Evolutionary conservation across 2,888 invertebrate species (phyloP), one percentile per base, ranked within the genome.

Genomic region (Coleophora flavipennella): DNA sequence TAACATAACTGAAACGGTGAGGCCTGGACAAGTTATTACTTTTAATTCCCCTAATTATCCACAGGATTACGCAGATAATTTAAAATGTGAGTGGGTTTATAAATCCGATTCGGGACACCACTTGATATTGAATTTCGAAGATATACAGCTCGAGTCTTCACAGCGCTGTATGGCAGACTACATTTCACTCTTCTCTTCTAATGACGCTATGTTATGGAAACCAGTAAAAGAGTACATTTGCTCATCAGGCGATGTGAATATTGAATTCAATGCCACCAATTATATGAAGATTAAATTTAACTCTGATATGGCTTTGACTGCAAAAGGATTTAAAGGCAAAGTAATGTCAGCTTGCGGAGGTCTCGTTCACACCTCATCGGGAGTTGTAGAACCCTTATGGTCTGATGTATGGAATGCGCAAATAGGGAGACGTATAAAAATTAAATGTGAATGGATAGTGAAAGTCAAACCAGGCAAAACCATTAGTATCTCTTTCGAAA

Each of bases 11-110:
- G 39, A 59, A 44, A 27, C 55, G 1, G 38, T 85, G 38, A 32
- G 42, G 36, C 51, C 67, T 11, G 66, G 62, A 4, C 36, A 40
- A 8, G 39, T 31, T 1, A 39, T 46, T 3, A 59, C 56, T 2
- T 66, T 95, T 9, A 72, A 62, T 1, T 94, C 95, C 3, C 95
- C 96, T 0, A 92, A 93, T 36, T 96, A 89, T 74, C 94, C 94
- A 0, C 10, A 78, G 35, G 87, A 89, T 1, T 96, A 96, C 62
- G 80, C 51, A 0, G 41, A 67, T 11, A 75, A 88, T 55, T 63
- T 92, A 31, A 74, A 88, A 35, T 96, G 96, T 62, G 83, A 85
- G 41, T 97, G 96, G 96, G 77, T 86, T 1, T 86, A 94, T 39
- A 79, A 87, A 41, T 81, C 93, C 0, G 62, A 55, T 39, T 67